A percentile compares a stretch with the other conserved stretches of the same genome.
Conservation (phyloP, 2,113 vertebrate species). For the Todiramphus saurophagus region DNA sequence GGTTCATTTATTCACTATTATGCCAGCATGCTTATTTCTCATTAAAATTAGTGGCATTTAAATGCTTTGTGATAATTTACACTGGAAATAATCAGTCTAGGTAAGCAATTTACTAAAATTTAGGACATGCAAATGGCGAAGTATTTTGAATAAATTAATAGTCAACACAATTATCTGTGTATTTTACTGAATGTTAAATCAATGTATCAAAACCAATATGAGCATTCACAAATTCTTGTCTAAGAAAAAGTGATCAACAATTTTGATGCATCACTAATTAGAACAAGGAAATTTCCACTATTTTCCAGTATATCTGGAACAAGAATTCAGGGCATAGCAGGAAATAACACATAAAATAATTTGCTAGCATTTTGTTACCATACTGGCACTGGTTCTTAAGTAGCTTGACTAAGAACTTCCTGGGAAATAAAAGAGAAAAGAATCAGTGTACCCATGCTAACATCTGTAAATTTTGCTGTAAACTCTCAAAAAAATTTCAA, state of each 20-base stretch:
- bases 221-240: not conserved
- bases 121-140: not conserved
- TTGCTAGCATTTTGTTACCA: not conserved
- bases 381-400: not conserved
- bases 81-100: not conserved
- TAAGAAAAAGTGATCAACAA: not conserved
- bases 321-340: not conserved
- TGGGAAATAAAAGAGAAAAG: not conserved
- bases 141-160: not conserved
- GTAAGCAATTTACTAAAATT: conserved; percentile 15
- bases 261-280: not conserved
- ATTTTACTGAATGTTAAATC: not conserved
- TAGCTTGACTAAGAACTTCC: not conserved
- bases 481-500: not conserved
- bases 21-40: not conserved
- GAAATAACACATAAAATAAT: not conserved
- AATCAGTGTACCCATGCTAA: not conserved
- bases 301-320: not conserved
- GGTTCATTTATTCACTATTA: not conserved
- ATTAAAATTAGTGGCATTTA: not conserved
- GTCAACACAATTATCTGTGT: not conserved
- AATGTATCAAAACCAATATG: not conserved
- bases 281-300: not conserved
- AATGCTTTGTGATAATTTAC: not conserved
- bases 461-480: not conserved